A percentile compares a stretch with the other conserved stretches of the same genome.
Conservation (phyloP, 2,888 invertebrate genomes). For the Dendrolimus pini region DNA sequence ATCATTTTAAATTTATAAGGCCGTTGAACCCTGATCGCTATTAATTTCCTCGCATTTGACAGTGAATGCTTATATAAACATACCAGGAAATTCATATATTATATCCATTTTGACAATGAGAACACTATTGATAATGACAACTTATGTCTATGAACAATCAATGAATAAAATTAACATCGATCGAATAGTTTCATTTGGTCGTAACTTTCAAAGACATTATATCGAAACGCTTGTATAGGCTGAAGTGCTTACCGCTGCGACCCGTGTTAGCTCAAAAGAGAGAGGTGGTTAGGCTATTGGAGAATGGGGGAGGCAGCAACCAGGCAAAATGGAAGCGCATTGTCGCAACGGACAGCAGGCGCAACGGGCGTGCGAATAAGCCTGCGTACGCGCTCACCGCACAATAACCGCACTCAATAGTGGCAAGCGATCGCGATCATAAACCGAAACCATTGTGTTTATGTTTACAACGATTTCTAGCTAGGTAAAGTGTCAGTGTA, state of each 20-base stretch:
- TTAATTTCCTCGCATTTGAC: no score
- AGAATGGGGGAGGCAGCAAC: slow-evolving; percentile 55
- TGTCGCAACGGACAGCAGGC: slow-evolving; percentile 64
- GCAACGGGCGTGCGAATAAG: slow-evolving; percentile 57
- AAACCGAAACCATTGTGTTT: neutral
- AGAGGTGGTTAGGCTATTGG: slow-evolving; percentile 65
- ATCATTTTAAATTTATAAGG: no score
- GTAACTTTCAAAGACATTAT: neutral
- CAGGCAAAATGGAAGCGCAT: slow-evolving; percentile 54
- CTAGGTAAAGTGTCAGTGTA: neutral
- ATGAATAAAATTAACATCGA: neutral
- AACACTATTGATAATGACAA: no score
- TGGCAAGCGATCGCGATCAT: neutral
- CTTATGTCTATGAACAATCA: no score
- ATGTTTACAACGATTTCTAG: neutral
- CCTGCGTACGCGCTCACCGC: slow-evolving; percentile 45
- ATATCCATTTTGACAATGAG: no score
- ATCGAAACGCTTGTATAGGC: slow-evolving; percentile 13
- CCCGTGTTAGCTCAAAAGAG: slow-evolving; percentile 59
- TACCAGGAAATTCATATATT: no score
- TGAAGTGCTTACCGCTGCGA: slow-evolving; percentile 38
- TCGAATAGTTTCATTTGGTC: neutral
- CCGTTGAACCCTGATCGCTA: no score
- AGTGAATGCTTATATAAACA: no score
- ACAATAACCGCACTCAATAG: slow-evolving; percentile 6